Evolutionary conservation across 1,140 invertebrate species (phyloP), one percentile per base, ranked within the genome.

Genomic region (Drosophila takahashii): DNA sequence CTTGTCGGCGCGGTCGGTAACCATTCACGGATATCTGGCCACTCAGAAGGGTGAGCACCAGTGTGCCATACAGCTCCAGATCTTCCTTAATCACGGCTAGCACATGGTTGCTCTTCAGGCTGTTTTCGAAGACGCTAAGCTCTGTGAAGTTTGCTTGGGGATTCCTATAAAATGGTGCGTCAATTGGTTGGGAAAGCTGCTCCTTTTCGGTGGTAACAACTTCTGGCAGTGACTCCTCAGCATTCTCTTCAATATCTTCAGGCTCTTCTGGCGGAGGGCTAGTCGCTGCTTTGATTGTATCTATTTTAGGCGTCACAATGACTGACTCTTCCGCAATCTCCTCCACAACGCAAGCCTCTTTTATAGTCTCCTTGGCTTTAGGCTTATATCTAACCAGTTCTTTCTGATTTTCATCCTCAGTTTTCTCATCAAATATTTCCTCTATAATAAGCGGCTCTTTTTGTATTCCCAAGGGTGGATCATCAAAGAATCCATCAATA

Each of bases 71-170:
- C 1, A 79, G 9, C 6, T 89, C 83, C 0, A 73, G 9, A 4
- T 79, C 60, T 22, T 83, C 60, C 18, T 89, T 87, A 3, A 87
- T 34, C 4, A 89, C 84, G 1, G 66, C 75, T 16, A 87, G 37
- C 5, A 83, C 83, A 27, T 76, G 26, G 44, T 87, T 87, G 13
- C 41, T 67, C 11, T 83, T 89, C 0, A 66, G 13, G 9, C 83
- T 89, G 15, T 83, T 89, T 32, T 89, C 83, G 11, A 87, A 83
- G 0, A 89, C 37, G 42, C 61, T 58, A 5, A 67, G 32, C 15
- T 81, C 78, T 3, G 59, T 39, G 9, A 26, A 22, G 18, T 13
- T 39, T 6, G 27, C 4, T 32, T 29, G 29, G 1, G 22, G 37
- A 11, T 62, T 44, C 18, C 41, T 48, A n/a, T 73, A 66, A 15